Evolutionary conservation across 2,797 vertebrate species (phyloP).

Genomic region (Labroides dimidiatus): DNA sequence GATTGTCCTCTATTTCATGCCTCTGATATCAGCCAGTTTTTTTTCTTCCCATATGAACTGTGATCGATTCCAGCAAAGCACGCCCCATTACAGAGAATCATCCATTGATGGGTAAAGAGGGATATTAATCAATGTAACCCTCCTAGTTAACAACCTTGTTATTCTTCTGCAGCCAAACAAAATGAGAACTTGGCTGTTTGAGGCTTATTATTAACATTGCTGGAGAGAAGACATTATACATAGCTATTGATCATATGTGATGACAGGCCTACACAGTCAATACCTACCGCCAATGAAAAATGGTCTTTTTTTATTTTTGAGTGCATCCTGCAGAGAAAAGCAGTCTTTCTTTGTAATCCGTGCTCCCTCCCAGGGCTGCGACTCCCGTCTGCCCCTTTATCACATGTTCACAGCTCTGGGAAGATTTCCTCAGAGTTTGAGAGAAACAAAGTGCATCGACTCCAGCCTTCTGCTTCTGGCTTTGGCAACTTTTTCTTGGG

Average conservation of each 20-base stretch:
- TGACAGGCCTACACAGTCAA: constrained; percentile 63
- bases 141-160: constrained; percentile 82
- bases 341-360: constrained; percentile 27
- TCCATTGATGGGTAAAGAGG: constrained; percentile 57
- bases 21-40: constrained; percentile 47
- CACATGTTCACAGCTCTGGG: constrained; percentile 3
- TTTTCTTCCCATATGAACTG: constrained; percentile 63
- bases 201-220: constrained; percentile 70
- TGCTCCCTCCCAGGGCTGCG: constrained; percentile 12
- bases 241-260: constrained; percentile 77
- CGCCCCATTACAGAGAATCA: constrained; percentile 75
- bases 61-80: constrained; percentile 71
- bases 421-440: constrained; percentile 26
- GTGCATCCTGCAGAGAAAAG: constrained; percentile 60
- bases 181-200: constrained; percentile 70
- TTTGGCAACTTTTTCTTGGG: not conserved
- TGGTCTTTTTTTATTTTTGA: constrained; percentile 49
- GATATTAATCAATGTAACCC: constrained; percentile 82
- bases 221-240: constrained; percentile 65
- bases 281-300: constrained; percentile 65
- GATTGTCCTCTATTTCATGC: constrained; percentile 54
- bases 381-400: constrained; percentile 19
- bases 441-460: constrained; percentile 7
- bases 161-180: constrained; percentile 76
- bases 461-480: not conserved